Conservation (phyloP, 2,113 vertebrate species). For the Astatoreochromis straeleni region DNA sequence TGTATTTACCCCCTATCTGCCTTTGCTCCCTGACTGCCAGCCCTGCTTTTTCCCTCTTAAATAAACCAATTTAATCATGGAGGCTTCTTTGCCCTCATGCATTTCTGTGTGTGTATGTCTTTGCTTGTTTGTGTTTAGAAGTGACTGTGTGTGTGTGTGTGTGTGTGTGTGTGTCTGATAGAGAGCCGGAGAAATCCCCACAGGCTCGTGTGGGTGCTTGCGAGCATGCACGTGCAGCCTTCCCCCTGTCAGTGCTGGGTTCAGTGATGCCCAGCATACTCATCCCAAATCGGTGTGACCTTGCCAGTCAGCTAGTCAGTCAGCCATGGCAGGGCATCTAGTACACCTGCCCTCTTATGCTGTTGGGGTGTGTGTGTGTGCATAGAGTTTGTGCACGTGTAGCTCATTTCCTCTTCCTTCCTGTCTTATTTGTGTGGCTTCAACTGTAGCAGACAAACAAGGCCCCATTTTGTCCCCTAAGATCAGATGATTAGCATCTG, state of each 20-base stretch:
- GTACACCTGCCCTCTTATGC: conserved; percentile 32
- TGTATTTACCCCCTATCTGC: conserved; percentile 53
- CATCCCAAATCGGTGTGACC: conserved; percentile 57
- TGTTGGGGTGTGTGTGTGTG: neutral
- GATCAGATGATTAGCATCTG: conserved; percentile 50
- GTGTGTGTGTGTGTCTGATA: neutral
- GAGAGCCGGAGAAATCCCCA: conserved; percentile 5
- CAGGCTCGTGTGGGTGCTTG: conserved; percentile 20
- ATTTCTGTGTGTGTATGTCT: neutral
- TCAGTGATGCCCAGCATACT: conserved; percentile 48
- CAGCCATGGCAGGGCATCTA: conserved; percentile 22
- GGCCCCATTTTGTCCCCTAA: conserved; percentile 6
- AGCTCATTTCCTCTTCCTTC: neutral
- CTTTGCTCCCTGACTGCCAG: conserved; percentile 38
- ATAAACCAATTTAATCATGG: conserved; percentile 62
- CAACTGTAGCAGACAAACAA: conserved; percentile 14
- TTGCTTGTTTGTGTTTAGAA: neutral
- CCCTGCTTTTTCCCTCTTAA: conserved; percentile 31
- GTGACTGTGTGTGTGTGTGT: neutral
- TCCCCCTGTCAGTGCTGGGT: conserved; percentile 24
- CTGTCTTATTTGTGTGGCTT: neutral
- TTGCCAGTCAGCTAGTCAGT: conserved; percentile 55
- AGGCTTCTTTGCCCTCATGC: conserved; percentile 44
- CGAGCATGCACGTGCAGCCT: conserved; percentile 11
- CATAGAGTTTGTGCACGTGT: neutral